Evolutionary conservation across 2,113 vertebrate species (phyloP).

Genomic region (Prolemur simus): DNA sequence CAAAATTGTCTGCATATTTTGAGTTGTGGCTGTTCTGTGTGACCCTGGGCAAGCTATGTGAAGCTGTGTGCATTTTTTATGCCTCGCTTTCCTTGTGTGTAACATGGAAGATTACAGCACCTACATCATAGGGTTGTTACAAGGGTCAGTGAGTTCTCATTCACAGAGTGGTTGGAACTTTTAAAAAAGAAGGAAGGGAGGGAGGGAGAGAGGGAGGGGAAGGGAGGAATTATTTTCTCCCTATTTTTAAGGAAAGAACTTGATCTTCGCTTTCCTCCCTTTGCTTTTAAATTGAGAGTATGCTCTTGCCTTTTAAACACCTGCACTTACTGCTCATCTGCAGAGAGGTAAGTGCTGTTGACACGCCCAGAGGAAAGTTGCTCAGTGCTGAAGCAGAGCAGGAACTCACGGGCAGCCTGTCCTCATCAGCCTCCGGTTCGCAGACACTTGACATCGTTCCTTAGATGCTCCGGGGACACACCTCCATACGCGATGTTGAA

Average conservation of each 20-base stretch:
- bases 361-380: neutral
- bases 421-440: neutral
- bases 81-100: neutral
- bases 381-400: neutral
- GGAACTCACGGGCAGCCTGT: neutral
- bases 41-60: neutral
- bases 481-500: neutral
- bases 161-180: neutral
- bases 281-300: neutral
- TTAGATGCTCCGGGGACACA: neutral
- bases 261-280: neutral
- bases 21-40: neutral
- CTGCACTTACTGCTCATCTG: neutral
- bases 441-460: neutral
- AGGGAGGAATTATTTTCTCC: neutral
- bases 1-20: neutral
- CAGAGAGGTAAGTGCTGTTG: neutral
- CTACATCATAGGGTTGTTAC: neutral
- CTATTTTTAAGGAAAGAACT: neutral
- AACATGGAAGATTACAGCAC: neutral
- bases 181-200: neutral
- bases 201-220: too few relatives aligned
- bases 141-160: neutral
- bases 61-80: neutral
- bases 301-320: neutral